These are phyloP conservation scores for Drosophila jambulina DNA, from an alignment of 1,140 invertebrate species.

Conservation along the genomic window DNA sequence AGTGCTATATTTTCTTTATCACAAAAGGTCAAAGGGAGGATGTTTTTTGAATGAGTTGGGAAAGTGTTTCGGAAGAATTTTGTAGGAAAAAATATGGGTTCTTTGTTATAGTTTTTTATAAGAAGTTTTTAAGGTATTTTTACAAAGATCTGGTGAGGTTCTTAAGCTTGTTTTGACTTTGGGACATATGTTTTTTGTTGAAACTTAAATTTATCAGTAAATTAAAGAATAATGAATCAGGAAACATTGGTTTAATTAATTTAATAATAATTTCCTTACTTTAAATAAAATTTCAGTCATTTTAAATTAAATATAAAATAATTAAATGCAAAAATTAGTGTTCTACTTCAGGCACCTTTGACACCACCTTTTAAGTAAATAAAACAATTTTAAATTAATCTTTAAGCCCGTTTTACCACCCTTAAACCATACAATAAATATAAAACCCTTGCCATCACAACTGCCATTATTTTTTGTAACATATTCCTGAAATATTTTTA, in stretches of 20 bases:
- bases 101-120: neutral
- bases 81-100: neutral
- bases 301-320: neutral
- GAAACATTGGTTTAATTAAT: neutral
- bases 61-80: neutral
- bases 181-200: neutral
- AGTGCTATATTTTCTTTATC: neutral
- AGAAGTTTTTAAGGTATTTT: neutral
- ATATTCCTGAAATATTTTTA: constrained; percentile 20
- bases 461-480: neutral
- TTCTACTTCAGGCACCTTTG: neutral
- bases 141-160: no score
- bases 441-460: constrained; percentile 1
- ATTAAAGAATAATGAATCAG: no score
- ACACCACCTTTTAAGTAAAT: neutral
- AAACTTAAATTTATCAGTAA: neutral
- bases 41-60: neutral
- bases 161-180: neutral
- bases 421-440: neutral
- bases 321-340: neutral
- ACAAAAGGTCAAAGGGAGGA: constrained; percentile 11
- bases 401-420: neutral
- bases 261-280: neutral
- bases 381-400: neutral
- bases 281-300: neutral